Evolutionary conservation across 1,140 invertebrate genomes (phyloP).

Genomic region (Sarcophaga peregrina): DNA sequence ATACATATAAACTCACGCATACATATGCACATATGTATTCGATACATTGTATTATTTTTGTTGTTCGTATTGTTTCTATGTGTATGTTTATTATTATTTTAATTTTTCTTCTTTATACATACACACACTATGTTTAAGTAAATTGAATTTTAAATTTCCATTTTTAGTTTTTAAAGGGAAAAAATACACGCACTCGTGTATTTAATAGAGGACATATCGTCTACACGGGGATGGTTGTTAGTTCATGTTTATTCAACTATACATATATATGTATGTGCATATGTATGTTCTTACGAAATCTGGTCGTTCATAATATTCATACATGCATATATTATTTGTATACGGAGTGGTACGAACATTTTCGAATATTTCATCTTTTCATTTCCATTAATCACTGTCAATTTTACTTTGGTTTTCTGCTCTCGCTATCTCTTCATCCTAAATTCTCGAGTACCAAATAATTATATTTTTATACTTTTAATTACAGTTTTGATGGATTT

Average conservation of each 20-base stretch:
- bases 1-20: background rate
- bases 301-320: background rate
- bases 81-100: background rate
- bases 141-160: slow-evolving; percentile 28
- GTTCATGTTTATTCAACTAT: background rate
- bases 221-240: background rate
- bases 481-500: slow-evolving; percentile 52
- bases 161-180: slow-evolving; percentile 28
- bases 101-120: background rate
- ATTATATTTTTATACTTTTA: slow-evolving; percentile 64
- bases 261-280: slow-evolving; percentile 25
- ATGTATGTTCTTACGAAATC: slow-evolving; percentile 6
- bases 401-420: slow-evolving; percentile 49
- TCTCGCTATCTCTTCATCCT: background rate
- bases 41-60: background rate
- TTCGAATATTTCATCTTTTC: slow-evolving; percentile 44
- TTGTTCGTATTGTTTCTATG: background rate
- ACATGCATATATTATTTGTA: background rate
- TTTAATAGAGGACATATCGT: background rate
- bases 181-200: background rate
- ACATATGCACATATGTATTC: background rate
- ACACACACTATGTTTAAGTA: background rate
- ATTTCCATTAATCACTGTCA: slow-evolving; percentile 66
- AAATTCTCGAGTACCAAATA: slow-evolving; percentile 18
- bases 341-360: background rate